phyloP scores from a whole-genome alignment of 2,113 vertebrate genomes.

The Bettongia penicillata region DNA sequence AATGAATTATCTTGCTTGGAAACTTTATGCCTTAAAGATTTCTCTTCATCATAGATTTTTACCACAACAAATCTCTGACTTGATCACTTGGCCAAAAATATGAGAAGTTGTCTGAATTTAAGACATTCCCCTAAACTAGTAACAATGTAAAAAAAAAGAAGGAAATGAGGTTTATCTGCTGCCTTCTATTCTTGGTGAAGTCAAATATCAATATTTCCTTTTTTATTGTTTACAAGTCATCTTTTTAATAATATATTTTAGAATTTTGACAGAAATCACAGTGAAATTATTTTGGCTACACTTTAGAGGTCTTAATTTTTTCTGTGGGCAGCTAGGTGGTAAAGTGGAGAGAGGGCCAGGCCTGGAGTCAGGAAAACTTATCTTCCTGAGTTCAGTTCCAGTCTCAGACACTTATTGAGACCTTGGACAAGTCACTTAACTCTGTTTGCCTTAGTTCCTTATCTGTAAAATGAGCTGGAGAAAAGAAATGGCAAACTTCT shows the following conservation, averaged over 20 bases:
- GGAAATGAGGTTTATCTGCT: neutral
- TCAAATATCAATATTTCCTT: neutral
- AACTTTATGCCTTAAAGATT: neutral
- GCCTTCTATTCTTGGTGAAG: neutral
- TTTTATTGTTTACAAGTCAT: neutral
- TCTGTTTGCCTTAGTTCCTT: neutral
- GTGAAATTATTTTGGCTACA: neutral
- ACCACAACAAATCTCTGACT: neutral
- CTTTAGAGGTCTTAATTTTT: neutral
- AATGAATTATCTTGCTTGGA: neutral
- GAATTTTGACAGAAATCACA: neutral
- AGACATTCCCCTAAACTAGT: neutral
- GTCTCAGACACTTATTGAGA: neutral
- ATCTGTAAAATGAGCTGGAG: neutral
- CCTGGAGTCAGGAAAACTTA: neutral
- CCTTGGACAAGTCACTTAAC: neutral
- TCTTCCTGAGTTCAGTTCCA: neutral
- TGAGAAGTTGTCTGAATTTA: neutral
- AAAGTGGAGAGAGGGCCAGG: neutral
- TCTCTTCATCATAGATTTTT: neutral
- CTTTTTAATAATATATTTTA: neutral
- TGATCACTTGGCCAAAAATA: neutral
- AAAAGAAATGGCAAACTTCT: neutral
- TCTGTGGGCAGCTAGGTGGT: neutral
- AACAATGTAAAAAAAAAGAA: neutral